Percentiles rank a stretch among this genome's conserved stretches.
Conservation (phyloP, 2,797 vertebrate genomes). For the Pelochelys cantorii region DNA sequence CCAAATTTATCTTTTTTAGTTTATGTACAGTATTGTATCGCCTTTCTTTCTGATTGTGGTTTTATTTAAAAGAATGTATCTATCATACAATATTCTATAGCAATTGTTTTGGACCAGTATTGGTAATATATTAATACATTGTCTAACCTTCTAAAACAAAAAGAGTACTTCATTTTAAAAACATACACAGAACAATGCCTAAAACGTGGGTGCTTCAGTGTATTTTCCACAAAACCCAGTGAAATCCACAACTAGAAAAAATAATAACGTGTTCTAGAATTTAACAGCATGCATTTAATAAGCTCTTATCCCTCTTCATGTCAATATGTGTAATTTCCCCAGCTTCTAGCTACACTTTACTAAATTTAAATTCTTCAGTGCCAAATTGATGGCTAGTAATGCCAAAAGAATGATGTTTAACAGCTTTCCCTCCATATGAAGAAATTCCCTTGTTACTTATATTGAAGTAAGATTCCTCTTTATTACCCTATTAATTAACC, state of each 20-base stretch:
- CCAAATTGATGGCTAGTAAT: not conserved
- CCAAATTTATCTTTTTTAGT: not conserved
- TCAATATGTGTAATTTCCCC: not conserved
- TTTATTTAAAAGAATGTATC: not conserved
- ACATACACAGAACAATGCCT: not conserved
- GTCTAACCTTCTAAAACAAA: not conserved
- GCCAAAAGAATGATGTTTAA: not conserved
- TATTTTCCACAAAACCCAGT: not conserved
- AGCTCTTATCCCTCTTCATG: not conserved
- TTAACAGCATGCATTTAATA: not conserved
- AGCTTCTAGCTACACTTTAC: not conserved
- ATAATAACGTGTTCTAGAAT: not conserved
- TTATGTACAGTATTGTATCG: not conserved
- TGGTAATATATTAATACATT: not conserved
- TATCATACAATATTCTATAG: not conserved
- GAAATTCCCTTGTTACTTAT: conserved; percentile 20
- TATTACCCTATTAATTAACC: conserved; percentile 66
- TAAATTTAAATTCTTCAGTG: not conserved
- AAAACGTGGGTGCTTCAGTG: not conserved
- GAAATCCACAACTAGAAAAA: not conserved
- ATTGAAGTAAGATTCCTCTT: conserved; percentile 40
- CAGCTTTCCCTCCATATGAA: not conserved
- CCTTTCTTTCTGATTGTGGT: not conserved
- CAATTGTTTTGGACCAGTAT: not conserved
- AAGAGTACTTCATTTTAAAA: rapidly evolving